Percentiles rank a stretch among this genome's conserved stretches.
These are phyloP conservation scores for Lycocerus yunnanus DNA, from an alignment of 2,888 invertebrate species.

Conservation along the genomic window DNA sequence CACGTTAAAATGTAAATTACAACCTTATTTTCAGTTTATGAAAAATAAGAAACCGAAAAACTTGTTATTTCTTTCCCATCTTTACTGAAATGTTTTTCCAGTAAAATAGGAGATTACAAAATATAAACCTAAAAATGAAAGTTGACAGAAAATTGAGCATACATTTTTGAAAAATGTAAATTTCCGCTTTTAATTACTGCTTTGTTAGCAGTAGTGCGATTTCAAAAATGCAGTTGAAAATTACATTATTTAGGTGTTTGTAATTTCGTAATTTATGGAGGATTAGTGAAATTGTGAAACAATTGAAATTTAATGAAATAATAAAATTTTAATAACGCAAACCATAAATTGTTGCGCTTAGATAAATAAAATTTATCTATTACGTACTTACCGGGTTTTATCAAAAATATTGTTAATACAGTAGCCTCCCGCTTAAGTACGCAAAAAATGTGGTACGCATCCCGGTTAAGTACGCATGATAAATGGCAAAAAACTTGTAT, in stretches of 20 bases:
- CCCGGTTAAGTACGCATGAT: no score
- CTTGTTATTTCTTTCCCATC: background rate
- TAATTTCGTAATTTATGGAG: background rate
- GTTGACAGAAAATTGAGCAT: background rate
- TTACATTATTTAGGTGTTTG: background rate
- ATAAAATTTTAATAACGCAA: background rate
- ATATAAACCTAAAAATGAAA: background rate
- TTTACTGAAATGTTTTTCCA: background rate
- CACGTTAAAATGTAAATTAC: slow-evolving; percentile 24
- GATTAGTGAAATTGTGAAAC: background rate
- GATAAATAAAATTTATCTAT: background rate
- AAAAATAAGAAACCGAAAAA: background rate
- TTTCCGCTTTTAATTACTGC: background rate
- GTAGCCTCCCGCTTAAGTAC: no score
- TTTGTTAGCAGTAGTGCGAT: background rate
- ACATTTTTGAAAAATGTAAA: background rate
- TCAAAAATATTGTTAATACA: background rate
- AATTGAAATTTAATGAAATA: background rate
- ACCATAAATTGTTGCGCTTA: background rate
- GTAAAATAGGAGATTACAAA: background rate
- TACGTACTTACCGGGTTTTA: background rate
- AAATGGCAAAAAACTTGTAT: no score
- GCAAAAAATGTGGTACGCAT: no score
- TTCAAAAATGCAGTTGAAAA: background rate
- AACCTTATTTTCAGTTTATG: slow-evolving; percentile 16